Base-by-base conservation (phyloP, 1,140 invertebrate genomes). In the Drosophila insularis region DNA sequence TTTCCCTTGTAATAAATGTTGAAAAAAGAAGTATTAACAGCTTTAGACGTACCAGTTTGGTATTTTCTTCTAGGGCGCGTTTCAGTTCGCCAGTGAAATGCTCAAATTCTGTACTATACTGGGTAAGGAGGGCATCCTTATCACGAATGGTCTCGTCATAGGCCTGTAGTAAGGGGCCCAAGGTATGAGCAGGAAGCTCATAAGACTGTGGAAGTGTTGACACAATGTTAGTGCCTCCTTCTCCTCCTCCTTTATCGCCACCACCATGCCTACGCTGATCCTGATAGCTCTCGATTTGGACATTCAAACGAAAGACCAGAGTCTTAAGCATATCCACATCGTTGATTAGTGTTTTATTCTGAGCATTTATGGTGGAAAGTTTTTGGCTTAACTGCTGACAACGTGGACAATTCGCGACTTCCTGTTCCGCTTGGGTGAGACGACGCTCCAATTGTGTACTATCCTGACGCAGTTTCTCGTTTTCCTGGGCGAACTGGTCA, bases 271-370 rank as follows among this genome's bases (percentile, higher is more conserved):
- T 68, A 43, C 78, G 62, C 56, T 61, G 94, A 68, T 95, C 94
- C 90, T 95, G 95, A 87, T 95, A 95, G 23, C 92, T 92, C 80
- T 95, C 94, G 39, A 96, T 91, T 79, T 96, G 95, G 17, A 94
- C 92, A 80, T 96, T 96, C 32, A 96, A 90, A 7, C 94, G 93
- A 56, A 94, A 95, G 65, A 96, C 93, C 0, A 96, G 92, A 43
- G 93, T 95, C 90, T 96, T 96, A 3, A 95, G 81, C 91, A 96
- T 94, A 17, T 92, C 89, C 40, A 95, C 90, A 82, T 96, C 95
- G 77, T 94, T 93, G 21, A 89, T 89, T 4, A 94, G 80, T 37
- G 94, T 93, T 56, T 87, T 75, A 81, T 94, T 95, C 40, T 93
- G 92, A 3, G 82, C 82, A 27, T 90, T 91, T 32, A 93, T 74